Percentiles rank a stretch among this genome's conserved stretches.
Conservation (phyloP, 1,140 invertebrate genomes). For the Thalassaphorura encarpata region DNA sequence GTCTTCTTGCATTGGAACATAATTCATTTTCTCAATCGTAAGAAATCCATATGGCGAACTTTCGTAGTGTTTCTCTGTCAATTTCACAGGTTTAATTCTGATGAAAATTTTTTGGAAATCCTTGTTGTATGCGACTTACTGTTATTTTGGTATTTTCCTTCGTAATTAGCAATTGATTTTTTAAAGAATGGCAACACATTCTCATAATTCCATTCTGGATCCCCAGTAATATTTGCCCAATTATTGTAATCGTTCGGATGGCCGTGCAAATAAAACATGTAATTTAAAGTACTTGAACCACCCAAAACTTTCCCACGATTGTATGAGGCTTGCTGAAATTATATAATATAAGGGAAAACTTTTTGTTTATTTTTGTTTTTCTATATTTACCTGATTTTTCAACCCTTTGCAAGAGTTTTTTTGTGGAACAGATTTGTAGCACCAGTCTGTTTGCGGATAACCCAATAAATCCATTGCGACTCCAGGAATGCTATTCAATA, state of each 20-base stretch:
- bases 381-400: conserved; percentile 3
- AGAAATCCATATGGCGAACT: conserved; percentile 11
- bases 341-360: no score
- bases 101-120: no score
- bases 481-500: conserved; percentile 30
- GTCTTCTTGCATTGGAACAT: conserved; percentile 32
- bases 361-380: no score
- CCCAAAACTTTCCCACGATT: conserved; percentile 48
- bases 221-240: conserved; percentile 43
- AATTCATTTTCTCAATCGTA: conserved; percentile 6
- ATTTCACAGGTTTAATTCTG: no score
- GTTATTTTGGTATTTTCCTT: not conserved
- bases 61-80: conserved; percentile 16
- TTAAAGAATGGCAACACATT: conserved; percentile 41
- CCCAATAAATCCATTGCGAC: conserved; percentile 32
- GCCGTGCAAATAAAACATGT: conserved; percentile 52
- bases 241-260: conserved; percentile 48
- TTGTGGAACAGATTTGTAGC: conserved; percentile 6
- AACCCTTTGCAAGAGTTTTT: not conserved
- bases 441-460: conserved; percentile 38
- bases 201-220: conserved; percentile 46
- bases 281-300: conserved; percentile 50
- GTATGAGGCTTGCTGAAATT: conserved; percentile 28
- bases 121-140: not conserved
- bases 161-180: conserved; percentile 1